These are phyloP conservation scores for Acropternis orthonyx DNA, from an alignment of 2,797 vertebrate genomes.

Conservation along the genomic window DNA sequence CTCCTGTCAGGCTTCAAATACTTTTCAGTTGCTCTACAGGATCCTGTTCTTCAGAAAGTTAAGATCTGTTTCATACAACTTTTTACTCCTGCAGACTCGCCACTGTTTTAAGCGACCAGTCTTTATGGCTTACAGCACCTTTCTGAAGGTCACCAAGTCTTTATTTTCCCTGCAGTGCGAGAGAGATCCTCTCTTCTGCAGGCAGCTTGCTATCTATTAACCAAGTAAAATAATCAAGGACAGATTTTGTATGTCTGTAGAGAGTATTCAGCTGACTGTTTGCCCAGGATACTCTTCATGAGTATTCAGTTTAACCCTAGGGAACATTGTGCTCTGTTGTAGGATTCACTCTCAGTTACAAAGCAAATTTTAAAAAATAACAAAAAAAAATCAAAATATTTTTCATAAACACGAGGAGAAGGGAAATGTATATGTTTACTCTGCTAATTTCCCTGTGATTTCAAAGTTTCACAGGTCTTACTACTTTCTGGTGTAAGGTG, in stretches of 20 bases:
- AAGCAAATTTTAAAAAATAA: neutral
- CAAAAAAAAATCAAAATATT: neutral
- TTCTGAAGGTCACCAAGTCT: neutral
- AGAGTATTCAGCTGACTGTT: neutral
- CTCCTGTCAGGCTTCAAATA: neutral
- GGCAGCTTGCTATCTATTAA: neutral
- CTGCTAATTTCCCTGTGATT: neutral
- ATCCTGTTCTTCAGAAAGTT: neutral
- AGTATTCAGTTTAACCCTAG: neutral
- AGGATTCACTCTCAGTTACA: accelerated
- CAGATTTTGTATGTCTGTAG: neutral
- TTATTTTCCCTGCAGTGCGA: neutral
- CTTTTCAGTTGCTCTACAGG: neutral
- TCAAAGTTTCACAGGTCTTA: neutral
- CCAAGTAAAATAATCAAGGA: neutral
- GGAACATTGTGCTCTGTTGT: neutral
- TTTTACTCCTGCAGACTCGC: neutral
- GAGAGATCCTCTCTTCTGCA: neutral
- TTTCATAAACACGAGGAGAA: neutral
- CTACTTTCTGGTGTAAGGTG: neutral
- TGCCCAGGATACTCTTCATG: neutral
- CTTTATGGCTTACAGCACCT: neutral
- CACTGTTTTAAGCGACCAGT: neutral
- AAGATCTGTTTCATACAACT: neutral
- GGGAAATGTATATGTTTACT: neutral